These are phyloP conservation scores for Eumacrocentrus americanus DNA, from an alignment of 2,888 invertebrate species.

Conservation along the genomic window DNA sequence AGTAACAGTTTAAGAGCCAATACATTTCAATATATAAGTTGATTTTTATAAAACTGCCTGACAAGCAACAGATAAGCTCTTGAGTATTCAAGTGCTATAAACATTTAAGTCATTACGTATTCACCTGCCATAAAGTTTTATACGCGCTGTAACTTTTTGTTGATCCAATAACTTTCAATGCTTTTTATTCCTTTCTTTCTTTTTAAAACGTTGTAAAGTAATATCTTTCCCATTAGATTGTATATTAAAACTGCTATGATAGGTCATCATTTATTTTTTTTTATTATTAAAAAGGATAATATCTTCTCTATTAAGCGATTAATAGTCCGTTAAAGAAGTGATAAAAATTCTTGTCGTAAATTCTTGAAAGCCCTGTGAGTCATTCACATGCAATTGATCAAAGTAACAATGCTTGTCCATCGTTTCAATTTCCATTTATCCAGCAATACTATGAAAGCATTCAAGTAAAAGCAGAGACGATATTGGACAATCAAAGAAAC, in stretches of 20 bases:
- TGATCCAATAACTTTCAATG: conserved; percentile 17
- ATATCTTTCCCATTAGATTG: neutral
- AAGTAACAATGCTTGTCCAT: too few species aligned
- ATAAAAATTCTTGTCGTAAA: neutral
- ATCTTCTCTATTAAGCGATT: too few species aligned
- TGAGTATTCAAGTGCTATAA: neutral
- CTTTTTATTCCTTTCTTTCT: neutral
- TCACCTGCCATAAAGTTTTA: conserved; percentile 22
- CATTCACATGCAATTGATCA: too few species aligned
- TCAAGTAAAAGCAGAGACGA: neutral
- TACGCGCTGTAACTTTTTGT: conserved; percentile 23
- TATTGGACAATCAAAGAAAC: neutral
- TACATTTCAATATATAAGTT: too few species aligned
- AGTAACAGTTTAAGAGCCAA: too few species aligned
- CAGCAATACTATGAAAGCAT: conserved; percentile 5
- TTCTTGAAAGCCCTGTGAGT: too few species aligned
- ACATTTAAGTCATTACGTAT: neutral
- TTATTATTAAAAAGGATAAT: too few species aligned
- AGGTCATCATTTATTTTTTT: too few species aligned
- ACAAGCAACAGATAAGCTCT: too few species aligned
- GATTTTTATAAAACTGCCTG: too few species aligned
- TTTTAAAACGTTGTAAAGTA: neutral
- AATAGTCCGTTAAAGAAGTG: too few species aligned
- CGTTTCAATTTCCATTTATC: neutral
- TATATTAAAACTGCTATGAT: too few species aligned